Base-by-base conservation (phyloP, 1,140 invertebrate species). In the Bombyx mandarina region DNA sequence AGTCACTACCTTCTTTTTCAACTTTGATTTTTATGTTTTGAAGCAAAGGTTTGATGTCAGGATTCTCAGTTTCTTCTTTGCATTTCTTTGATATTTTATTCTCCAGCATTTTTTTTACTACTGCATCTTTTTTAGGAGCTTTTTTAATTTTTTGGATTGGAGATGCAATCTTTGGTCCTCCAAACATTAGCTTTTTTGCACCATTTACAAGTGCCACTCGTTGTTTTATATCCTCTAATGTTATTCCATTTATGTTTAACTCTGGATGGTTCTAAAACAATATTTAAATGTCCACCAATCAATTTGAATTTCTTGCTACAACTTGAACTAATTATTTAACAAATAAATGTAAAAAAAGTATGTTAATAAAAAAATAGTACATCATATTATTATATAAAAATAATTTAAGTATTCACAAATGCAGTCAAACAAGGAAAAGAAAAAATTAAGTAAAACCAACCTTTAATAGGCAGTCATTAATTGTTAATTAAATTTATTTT, bases 11-110 rank as follows among this genome's bases (percentile, higher is more conserved):
- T 52, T 81, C 79, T 55, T 71, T 72, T 60, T 86, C 83, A 77
- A 79, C 77, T 70, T 85, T 86, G 42, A 86, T 85, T 52, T 83
- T 85, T 52, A 85, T 79, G 69, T 86, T 81, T 52, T 77, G 80
- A 42, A 84, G 58, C 18, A 86, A 54, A 45, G 79, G 79, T 63
- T 77, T 83, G 56, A 66, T 79, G 46, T 84, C 83, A 45, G 71
- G 52, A 60, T 44, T 72, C 6, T 83, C 80, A 51, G 62, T 56
- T 48, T 79, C 79, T 52, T 83, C 77, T 63, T 82, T 80, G 18
- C 62, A 59, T 58, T 77, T 85, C 50, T 76, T 83, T 56, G 22
- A 43, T n/a, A 63, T 46, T 62, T 79, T 56, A 78, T 69, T 50
- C 44, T 63, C 46, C 62, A 56, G 52, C 64, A 76, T 71, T 64